These are phyloP conservation scores for Ferdinandea cuprea DNA, from an alignment of 2,888 invertebrate species.

Conservation along the genomic window DNA sequence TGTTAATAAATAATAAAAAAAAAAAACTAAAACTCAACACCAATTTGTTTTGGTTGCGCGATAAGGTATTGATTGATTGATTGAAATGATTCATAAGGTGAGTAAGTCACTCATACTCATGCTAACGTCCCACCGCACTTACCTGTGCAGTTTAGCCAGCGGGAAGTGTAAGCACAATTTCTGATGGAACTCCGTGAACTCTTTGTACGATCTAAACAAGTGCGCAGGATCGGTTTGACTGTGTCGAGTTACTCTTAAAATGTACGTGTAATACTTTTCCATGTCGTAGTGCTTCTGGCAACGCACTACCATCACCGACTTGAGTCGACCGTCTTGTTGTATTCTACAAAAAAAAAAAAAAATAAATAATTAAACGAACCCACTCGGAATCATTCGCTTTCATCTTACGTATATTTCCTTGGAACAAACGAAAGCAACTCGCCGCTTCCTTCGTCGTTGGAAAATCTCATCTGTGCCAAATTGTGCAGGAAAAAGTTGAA, in stretches of 20 bases:
- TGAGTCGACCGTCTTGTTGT: conserved; percentile 94
- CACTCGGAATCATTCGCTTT: not conserved
- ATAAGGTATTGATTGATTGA: conserved; percentile 19
- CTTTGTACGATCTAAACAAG: conserved; percentile 96
- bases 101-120: not conserved
- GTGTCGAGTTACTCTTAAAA: conserved; percentile 91
- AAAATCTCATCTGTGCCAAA: conserved; percentile 95
- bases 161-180: conserved; percentile 97
- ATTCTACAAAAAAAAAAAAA: conserved; percentile 85
- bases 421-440: conserved; percentile 96
- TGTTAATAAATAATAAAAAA: conserved; percentile 61
- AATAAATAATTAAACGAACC: not conserved
- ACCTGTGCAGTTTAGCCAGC: conserved; percentile 95
- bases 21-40: conserved; percentile 8
- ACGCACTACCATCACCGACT: conserved; percentile 92
- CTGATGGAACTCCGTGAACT: conserved; percentile 97
- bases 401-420: conserved; percentile 93
- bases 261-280: conserved; percentile 98
- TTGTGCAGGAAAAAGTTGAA: conserved; percentile 99
- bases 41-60: conserved; percentile 15
- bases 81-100: not conserved
- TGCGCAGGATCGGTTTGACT: conserved; percentile 93
- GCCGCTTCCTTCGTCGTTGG: conserved; percentile 92
- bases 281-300: conserved; percentile 98
- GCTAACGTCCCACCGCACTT: conserved; percentile 78